These are phyloP conservation scores for Philonicus albiceps DNA, from an alignment of 2,888 invertebrate genomes.

Conservation along the genomic window DNA sequence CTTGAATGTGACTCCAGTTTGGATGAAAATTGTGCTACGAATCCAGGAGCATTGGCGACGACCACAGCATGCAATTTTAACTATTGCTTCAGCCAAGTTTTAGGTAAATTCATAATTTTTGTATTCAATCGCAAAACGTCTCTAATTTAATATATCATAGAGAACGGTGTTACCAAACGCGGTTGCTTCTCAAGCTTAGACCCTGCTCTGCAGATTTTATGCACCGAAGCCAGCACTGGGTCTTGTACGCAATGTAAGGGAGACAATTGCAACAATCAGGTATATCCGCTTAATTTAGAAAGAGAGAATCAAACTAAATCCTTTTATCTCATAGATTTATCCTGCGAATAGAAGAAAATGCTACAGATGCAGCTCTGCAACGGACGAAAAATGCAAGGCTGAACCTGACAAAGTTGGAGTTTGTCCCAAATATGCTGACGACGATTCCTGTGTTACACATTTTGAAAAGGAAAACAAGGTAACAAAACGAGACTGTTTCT, in stretches of 20 bases:
- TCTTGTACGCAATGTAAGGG: neutral
- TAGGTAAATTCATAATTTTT: conserved; percentile 50
- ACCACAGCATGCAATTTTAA: conserved; percentile 52
- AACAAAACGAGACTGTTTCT: neutral
- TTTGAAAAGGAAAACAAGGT: neutral
- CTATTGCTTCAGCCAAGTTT: conserved; percentile 53
- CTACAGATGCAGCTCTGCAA: conserved; percentile 52
- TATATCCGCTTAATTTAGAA: neutral
- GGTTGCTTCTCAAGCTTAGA: neutral
- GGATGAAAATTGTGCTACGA: conserved; percentile 55
- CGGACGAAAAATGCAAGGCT: neutral
- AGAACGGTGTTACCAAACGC: conserved; percentile 54
- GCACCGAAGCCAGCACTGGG: neutral
- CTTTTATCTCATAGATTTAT: conserved; percentile 50
- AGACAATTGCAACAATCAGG: neutral
- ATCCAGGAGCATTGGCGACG: conserved; percentile 50
- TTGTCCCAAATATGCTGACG: neutral
- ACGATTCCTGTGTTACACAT: neutral
- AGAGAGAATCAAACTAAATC: neutral
- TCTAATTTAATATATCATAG: neutral
- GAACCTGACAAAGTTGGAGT: neutral
- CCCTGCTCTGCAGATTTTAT: neutral
- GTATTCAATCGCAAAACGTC: neutral
- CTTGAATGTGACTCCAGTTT: conserved; percentile 56
- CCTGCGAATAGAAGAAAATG: conserved; percentile 56